Base-by-base conservation (phyloP, 1,140 invertebrate genomes). In the Pseudomyrmex sp. region DNA sequence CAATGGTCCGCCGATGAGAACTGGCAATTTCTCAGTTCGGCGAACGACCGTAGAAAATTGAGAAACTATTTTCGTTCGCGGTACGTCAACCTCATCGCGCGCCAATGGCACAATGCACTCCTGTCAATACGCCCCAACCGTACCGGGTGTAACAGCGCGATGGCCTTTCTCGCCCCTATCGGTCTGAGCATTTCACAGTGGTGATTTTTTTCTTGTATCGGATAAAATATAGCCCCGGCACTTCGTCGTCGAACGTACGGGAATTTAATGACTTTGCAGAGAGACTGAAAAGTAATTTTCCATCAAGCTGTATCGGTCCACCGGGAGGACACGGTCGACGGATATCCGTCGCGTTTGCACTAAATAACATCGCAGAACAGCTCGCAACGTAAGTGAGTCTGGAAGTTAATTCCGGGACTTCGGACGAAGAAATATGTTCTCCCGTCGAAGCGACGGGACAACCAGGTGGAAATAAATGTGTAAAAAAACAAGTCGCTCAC, bases 41-140 rank as follows among this genome's bases (percentile, higher is more conserved):
- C 72, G 82, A 85, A 88, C 85, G 86, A 72, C 68, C 74, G 61
- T 48, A 82, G 88, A 89, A 90, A 91, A 92, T 92, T 90, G 88
- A 87, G 89, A 88, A 92, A 93, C 90, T 92, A 91, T 92, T 92
- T 91, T 87, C 89, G 74, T 61, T 56, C 83, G 48, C 58, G 66
- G 76, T 91, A 91, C 82, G 90, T 91, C 79, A 56, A 18, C 75
- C 69, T 77, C 66, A 83, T 84, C 83, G 74, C 48, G 79, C 56
- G 65, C 66, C 83, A 56, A 59, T 26, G 62, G 70, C 52, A 84
- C 86, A 88, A 88, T 88, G 70, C 85, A 68, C 54, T 12, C 56
- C 52, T 23, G 65, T 73, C 59, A 65, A 61, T 84, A 50, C 56
- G 73, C 23, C 61, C 69, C 74, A 44, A 74, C 86, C 65, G 54